These are phyloP conservation scores for Troides oblongomaculatus DNA, from an alignment of 2,888 invertebrate species.

Conservation along the genomic window DNA sequence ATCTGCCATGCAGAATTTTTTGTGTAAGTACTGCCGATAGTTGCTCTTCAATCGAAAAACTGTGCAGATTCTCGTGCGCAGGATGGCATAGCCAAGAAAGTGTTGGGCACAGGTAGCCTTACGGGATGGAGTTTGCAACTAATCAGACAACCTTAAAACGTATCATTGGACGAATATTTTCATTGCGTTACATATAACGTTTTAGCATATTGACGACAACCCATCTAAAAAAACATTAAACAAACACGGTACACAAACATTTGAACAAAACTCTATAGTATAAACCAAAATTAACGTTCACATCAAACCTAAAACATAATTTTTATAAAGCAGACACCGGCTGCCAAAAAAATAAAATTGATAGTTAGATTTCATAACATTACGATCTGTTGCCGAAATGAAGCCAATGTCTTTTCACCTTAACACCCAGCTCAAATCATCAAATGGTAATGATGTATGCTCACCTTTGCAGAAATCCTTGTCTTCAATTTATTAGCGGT, in stretches of 20 bases:
- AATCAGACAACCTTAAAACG: slow-evolving; percentile 64
- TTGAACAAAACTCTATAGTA: slow-evolving; percentile 57
- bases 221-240: slow-evolving; percentile 64
- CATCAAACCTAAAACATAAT: slow-evolving; percentile 56
- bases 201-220: slow-evolving; percentile 72
- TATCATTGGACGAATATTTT: slow-evolving; percentile 64
- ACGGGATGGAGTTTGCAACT: slow-evolving; percentile 67
- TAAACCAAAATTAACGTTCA: slow-evolving; percentile 60
- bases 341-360: slow-evolving; percentile 55
- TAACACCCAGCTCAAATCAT: slow-evolving; percentile 79
- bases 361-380: slow-evolving; percentile 56
- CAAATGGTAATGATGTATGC: slow-evolving; percentile 46
- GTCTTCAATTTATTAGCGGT: slow-evolving; percentile 31
- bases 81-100: slow-evolving; percentile 64
- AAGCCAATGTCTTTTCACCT: slow-evolving; percentile 65
- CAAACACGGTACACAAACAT: slow-evolving; percentile 61
- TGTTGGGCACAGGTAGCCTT: slow-evolving; percentile 57
- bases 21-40: slow-evolving; percentile 27
- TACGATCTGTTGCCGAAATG: slow-evolving; percentile 80
- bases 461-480: slow-evolving; percentile 41
- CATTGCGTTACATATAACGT: slow-evolving; percentile 80
- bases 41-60: slow-evolving; percentile 47
- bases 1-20: slow-evolving; percentile 17
- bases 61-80: slow-evolving; percentile 60
- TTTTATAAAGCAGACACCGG: slow-evolving; percentile 60